Conservation (phyloP, 2,888 invertebrate species). For the Sesamia inferens region DNA sequence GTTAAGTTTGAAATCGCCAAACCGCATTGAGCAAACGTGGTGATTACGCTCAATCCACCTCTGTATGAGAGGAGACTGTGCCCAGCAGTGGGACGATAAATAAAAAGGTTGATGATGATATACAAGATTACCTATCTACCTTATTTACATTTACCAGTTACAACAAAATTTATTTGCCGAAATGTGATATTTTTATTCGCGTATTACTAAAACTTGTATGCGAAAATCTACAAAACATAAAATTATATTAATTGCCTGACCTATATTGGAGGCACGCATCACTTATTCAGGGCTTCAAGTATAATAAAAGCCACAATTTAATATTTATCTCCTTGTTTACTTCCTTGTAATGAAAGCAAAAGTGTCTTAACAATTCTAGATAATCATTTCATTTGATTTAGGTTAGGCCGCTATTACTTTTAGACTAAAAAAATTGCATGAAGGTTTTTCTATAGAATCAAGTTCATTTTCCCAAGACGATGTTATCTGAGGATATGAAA, state of each 20-base stretch:
- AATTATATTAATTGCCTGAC: slow-evolving; percentile 33
- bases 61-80: too few relatives aligned
- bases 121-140: too few relatives aligned
- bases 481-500: not conserved
- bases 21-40: not conserved
- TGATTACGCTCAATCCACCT: too few relatives aligned
- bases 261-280: slow-evolving; percentile 29
- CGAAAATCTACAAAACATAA: slow-evolving; percentile 27
- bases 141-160: not conserved
- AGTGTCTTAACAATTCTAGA: not conserved
- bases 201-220: slow-evolving; percentile 14
- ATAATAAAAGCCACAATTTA: slow-evolving; percentile 23
- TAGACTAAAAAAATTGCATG: not conserved
- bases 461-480: slow-evolving; percentile 10
- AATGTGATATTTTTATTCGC: slow-evolving; percentile 19
- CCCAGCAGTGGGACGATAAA: too few relatives aligned
- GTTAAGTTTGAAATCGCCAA: too few relatives aligned
- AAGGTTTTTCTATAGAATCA: not conserved
- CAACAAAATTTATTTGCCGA: not conserved
- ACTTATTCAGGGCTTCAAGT: not conserved
- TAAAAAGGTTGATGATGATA: too few relatives aligned
- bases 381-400: slow-evolving; percentile 13
- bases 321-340: slow-evolving; percentile 54
- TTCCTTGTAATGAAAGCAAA: not conserved
- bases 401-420: slow-evolving; percentile 7